Conservation (phyloP, 2,113 vertebrate species). For the Sialia sialis region DNA sequence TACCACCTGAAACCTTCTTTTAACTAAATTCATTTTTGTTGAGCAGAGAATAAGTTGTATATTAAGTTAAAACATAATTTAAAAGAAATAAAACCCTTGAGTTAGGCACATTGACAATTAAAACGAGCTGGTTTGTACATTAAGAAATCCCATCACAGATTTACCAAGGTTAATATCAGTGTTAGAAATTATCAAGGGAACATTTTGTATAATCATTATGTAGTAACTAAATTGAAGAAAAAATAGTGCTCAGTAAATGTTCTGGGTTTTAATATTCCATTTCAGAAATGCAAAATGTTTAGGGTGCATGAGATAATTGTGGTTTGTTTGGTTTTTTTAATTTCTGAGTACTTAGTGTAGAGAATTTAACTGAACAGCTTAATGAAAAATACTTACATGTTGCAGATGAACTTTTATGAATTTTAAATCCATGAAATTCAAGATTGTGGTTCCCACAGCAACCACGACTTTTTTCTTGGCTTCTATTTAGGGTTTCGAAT, state of each 20-base stretch:
- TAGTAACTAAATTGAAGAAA: background rate
- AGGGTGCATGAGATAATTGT: background rate
- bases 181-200: background rate
- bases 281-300: background rate
- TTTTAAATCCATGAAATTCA: background rate
- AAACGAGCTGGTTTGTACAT: background rate
- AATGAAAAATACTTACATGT: background rate
- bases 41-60: background rate
- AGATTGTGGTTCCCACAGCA: background rate
- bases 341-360: background rate
- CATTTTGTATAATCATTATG: background rate
- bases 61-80: background rate
- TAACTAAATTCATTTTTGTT: background rate
- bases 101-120: background rate
- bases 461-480: background rate
- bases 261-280: background rate
- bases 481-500: constrained; percentile 1
- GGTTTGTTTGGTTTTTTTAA: background rate
- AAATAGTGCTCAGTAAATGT: background rate
- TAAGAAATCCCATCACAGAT: background rate
- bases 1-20: background rate
- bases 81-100: background rate
- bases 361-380: background rate
- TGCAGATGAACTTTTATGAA: background rate
- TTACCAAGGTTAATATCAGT: background rate